Conservation (phyloP, 1,140 invertebrate genomes). For the Probaryconus sp. region DNA sequence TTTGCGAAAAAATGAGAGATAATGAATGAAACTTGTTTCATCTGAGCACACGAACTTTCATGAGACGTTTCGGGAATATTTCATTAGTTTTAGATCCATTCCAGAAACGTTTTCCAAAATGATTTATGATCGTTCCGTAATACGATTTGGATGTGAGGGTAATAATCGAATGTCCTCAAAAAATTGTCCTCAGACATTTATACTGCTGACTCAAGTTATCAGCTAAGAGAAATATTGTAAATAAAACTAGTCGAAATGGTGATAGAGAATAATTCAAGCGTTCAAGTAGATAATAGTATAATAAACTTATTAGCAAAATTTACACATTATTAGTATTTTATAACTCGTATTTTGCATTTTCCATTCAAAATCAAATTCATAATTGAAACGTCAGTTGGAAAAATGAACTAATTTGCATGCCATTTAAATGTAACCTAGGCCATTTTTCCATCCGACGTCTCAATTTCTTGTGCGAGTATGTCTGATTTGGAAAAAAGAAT, state of each 20-base stretch:
- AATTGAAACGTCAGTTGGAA: neutral
- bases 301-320: no score
- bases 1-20: slow-evolving; percentile 9
- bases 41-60: slow-evolving; percentile 17
- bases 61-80: slow-evolving; percentile 36
- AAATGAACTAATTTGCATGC: neutral
- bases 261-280: no score
- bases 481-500: no score
- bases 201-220: slow-evolving; percentile 14
- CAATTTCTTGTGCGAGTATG: no score
- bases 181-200: slow-evolving; percentile 10
- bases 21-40: slow-evolving; percentile 33
- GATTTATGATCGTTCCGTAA: slow-evolving; percentile 27
- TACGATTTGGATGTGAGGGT: slow-evolving; percentile 22
- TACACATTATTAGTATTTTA: no score
- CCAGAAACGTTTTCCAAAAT: slow-evolving; percentile 26
- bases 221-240: neutral
- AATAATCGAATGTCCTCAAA: slow-evolving; percentile 22
- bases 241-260: no score
- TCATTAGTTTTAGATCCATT: slow-evolving; percentile 34
- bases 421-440: no score
- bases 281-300: no score
- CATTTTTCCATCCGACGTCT: no score
- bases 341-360: no score
- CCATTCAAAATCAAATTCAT: no score